phyloP scores from a whole-genome alignment of 1,140 invertebrate genomes.

The Cephus cinctus region DNA sequence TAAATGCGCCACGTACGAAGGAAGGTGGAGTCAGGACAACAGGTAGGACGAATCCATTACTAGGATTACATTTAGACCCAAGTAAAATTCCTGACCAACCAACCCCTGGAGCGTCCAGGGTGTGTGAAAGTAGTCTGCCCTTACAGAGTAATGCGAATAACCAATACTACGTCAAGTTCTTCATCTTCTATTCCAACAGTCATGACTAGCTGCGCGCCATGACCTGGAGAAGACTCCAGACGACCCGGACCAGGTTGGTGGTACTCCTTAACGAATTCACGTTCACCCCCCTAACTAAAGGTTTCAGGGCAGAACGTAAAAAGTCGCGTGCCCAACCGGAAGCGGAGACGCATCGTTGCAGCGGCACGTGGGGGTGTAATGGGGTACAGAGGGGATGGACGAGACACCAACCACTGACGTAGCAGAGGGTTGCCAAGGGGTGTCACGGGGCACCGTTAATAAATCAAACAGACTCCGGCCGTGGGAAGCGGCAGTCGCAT shows the following conservation, averaged over 20 bases:
- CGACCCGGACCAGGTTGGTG: constrained; percentile 26
- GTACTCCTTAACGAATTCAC: no score
- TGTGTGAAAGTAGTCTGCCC: no score
- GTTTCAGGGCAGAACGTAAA: no score
- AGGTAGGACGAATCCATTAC: neutral
- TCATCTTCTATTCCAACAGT: neutral
- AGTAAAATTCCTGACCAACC: no score
- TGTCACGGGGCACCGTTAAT: constrained; percentile 21
- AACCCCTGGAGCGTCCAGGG: no score
- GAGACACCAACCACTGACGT: constrained; percentile 14
- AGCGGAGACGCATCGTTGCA: constrained; percentile 41
- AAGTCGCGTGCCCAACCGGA: constrained; percentile 40
- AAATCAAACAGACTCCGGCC: constrained; percentile 36
- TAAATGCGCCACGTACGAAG: no score
- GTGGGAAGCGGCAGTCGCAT: constrained; percentile 40
- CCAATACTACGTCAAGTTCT: no score
- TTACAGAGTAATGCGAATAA: no score
- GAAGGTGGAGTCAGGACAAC: no score
- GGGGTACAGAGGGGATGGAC: constrained; percentile 13
- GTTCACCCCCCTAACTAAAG: neutral
- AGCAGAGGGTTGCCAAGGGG: constrained; percentile 27
- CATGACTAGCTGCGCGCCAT: constrained; percentile 1
- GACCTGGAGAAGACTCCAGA: constrained; percentile 4
- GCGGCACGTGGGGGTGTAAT: constrained; percentile 33
- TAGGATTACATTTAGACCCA: neutral